Evolutionary conservation across 2,888 invertebrate genomes (phyloP).

Genomic region (Aleiodes leptofemur): DNA sequence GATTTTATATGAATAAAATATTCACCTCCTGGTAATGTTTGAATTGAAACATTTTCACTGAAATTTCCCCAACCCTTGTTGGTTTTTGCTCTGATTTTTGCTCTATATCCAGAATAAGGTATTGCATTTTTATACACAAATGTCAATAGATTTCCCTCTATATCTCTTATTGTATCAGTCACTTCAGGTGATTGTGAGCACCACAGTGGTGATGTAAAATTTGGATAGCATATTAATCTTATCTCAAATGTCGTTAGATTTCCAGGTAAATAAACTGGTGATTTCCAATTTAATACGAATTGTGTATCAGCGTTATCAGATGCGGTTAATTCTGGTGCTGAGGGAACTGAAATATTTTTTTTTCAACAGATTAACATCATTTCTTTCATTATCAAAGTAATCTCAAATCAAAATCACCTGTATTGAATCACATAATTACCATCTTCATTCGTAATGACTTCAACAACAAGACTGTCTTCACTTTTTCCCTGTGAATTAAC

Average conservation of each 20-base stretch:
- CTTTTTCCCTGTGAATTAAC: constrained; percentile 60
- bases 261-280: constrained; percentile 64
- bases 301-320: constrained; percentile 51
- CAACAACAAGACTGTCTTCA: constrained; percentile 51
- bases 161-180: constrained; percentile 42
- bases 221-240: constrained; percentile 56
- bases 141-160: constrained; percentile 46
- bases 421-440: constrained; percentile 54
- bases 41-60: constrained; percentile 53
- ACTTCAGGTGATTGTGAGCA: constrained; percentile 52
- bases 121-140: constrained; percentile 52
- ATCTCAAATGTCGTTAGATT: constrained; percentile 61
- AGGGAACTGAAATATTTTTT: constrained; percentile 57
- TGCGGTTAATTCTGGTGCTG: constrained; percentile 52
- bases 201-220: constrained; percentile 59
- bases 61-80: constrained; percentile 63
- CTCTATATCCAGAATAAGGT: constrained; percentile 60
- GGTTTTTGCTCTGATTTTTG: constrained; percentile 65
- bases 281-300: constrained; percentile 61
- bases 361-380: neutral
- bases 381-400: too few species aligned
- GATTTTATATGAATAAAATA: constrained; percentile 10
- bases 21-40: constrained; percentile 54
- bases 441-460: constrained; percentile 60
- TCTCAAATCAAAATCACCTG: too few species aligned